A percentile compares a stretch with the other conserved stretches of the same genome.
Conservation (phyloP, 1,140 invertebrate species). For the Augochlora pura region DNA sequence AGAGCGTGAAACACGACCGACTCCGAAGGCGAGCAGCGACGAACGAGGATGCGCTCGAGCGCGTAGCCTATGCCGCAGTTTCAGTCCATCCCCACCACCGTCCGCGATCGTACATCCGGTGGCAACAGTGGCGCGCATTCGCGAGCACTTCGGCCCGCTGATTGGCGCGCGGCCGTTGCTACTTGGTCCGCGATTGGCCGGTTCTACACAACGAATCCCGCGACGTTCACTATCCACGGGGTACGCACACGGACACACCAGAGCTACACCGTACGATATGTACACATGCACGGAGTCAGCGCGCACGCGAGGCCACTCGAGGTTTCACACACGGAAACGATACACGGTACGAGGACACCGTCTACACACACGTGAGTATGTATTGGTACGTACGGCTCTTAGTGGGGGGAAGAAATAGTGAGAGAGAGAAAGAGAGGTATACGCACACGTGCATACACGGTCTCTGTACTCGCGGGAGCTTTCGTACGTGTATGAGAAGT, state of each 20-base stretch:
- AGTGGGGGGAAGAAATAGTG: too few species aligned
- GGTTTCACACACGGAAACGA: constrained; percentile 5
- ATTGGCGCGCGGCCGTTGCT: constrained; percentile 63
- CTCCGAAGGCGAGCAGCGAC: constrained; percentile 69
- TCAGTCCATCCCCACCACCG: constrained; percentile 66
- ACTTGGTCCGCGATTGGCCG: constrained; percentile 57
- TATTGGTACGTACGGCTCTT: background rate
- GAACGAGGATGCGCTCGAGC: constrained; percentile 73
- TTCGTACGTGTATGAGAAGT: background rate
- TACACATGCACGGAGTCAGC: too few species aligned
- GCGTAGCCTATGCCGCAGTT: constrained; percentile 73
- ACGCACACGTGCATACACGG: background rate
- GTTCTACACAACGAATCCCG: constrained; percentile 43
- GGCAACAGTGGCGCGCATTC: constrained; percentile 61
- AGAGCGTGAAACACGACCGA: constrained; percentile 65
- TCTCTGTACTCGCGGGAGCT: constrained; percentile 2
- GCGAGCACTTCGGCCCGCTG: constrained; percentile 43
- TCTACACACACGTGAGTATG: too few species aligned
- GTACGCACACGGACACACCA: background rate
- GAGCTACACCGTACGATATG: too few species aligned
- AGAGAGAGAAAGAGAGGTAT: background rate
- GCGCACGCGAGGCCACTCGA: constrained; percentile 32
- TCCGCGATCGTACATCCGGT: constrained; percentile 60
- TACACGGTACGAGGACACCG: constrained; percentile 29
- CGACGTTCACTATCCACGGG: constrained; percentile 32